Evolutionary conservation across 2,797 vertebrate genomes (phyloP), one percentile per base, ranked within the genome.

Genomic region (Gymnopithys bicolor): DNA sequence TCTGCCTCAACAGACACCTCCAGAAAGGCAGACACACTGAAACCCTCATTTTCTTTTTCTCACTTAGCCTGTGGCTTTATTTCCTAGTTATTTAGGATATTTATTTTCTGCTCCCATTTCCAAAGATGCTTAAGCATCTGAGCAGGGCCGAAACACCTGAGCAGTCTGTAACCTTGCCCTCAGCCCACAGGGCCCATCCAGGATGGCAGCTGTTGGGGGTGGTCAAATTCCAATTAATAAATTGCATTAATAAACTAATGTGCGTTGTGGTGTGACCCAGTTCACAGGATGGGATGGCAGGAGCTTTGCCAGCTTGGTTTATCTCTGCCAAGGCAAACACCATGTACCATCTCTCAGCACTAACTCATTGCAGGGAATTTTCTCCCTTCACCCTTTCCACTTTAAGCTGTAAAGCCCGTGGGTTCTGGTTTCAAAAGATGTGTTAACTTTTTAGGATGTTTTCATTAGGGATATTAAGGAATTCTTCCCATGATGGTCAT

Each of bases 141-240:
- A 79, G 66, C 70, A 62, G 58, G 58, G 33, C 74, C 64, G 75
- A 69, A 64, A 22, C 17, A 73, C 13, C 23, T 24, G 27, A 68
- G 58, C 25, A 78, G 22, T 33, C 52, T 39, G 35, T 46, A 66
- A 58, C 24, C 48, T 33, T 51, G 32, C 52, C 39, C 75, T 82
- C 62, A 84, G 41, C 60, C 46, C 56, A 11, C 1, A 3, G 69
- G 19, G 11, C 21, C 79, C 32, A 48, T 9, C 13, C 4, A 5
- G 66, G 25, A 52, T 56, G 74, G 49, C 74, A 91, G 82, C 88
- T 81, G 39, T 13, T 24, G 2, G 27, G 17, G 23, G 6, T 33
- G 13, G 33, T 60, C 74, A 78, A 88, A 8, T 59, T 67, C 43
- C 84, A 93, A 63, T 67, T 89, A 91, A 94, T 67, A 89, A 91